Evolutionary conservation across 64 coral and sea anemone species (phyloP), one percentile per base, ranked within the genome.

Genomic region (Pocillopora verrucosa): DNA sequence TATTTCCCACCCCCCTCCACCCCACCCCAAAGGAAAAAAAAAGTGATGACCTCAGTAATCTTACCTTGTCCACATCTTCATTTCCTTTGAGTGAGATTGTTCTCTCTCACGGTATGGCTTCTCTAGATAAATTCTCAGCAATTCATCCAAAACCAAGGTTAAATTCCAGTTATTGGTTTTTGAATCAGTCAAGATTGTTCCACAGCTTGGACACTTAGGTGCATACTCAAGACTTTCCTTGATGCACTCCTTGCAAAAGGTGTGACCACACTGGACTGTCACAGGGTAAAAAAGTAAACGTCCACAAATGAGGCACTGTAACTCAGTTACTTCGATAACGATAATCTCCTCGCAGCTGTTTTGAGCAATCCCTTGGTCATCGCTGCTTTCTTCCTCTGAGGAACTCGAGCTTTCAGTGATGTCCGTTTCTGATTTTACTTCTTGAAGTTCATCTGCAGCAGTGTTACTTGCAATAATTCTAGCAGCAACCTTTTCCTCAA

Each of bases 1-100:
- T 7, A 51, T 51, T 51, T 3, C 41, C 41, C 41, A 4, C 41
- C 7, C 41, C 3, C 41, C 7, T 7, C 41, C 41, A 51, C 41
- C 41, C 41, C 41, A 51, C 30, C 30, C 30, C 30, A 15, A 11
- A 11, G 59, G 14, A 15, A 11, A 60, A 63, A 69, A 69, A n/a
- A 6, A n/a, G 10, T n/a, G 22, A 25, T 26, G 24, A 24, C 1
- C 1, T 70, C 6, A 11, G 3, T 70, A n/a, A 24, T 10, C 10
- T 59, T 79, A 95, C 94, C 94, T 92, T 38, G 38, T 80, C 79
- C 91, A 77, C 20, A 13, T 72, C 24, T 76, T 72, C 73, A 95
- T 73, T 77, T 95, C 86, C 63, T 91, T 59, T 9, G 75, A 56
- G 22, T 92, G 83, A 20, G 61, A 76, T 77, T 76, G 67, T 38